Evolutionary conservation across 2,888 invertebrate genomes (phyloP).

Genomic region (Dasypolia templi): DNA sequence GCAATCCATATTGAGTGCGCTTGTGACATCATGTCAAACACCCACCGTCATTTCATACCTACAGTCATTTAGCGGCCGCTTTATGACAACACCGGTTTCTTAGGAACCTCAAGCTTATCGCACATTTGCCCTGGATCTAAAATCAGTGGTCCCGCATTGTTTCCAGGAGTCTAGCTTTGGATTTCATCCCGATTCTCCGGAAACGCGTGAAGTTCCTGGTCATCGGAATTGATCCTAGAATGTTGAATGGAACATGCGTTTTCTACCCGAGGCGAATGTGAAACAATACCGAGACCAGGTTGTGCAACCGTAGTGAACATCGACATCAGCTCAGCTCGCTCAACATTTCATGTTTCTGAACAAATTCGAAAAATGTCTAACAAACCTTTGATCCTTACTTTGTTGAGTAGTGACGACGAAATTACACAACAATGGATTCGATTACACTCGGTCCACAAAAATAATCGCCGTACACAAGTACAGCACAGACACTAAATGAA

Average conservation of each 20-base stretch:
- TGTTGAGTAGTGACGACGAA: neutral
- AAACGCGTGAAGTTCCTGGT: neutral
- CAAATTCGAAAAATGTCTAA: neutral
- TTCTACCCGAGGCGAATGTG: neutral
- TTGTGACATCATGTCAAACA: neutral
- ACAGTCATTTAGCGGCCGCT: neutral
- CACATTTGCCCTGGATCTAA: neutral
- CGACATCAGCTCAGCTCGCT: neutral
- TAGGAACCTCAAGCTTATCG: neutral
- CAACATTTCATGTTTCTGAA: neutral
- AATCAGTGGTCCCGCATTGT: neutral
- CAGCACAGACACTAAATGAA: conserved; percentile 9
- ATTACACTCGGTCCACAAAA: neutral
- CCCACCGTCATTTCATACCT: neutral
- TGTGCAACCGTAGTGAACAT: neutral
- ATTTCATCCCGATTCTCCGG: neutral
- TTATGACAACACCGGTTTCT: neutral
- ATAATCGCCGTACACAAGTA: neutral
- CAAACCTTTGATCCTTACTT: conserved; percentile 3
- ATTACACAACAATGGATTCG: neutral
- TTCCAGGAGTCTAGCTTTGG: neutral
- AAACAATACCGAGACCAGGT: neutral
- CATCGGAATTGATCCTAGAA: neutral
- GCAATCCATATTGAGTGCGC: neutral
- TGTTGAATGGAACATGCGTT: neutral